Evolutionary conservation across 2,888 invertebrate species (phyloP), one percentile per base, ranked within the genome.

Genomic region (Pemphredon lugubris): DNA sequence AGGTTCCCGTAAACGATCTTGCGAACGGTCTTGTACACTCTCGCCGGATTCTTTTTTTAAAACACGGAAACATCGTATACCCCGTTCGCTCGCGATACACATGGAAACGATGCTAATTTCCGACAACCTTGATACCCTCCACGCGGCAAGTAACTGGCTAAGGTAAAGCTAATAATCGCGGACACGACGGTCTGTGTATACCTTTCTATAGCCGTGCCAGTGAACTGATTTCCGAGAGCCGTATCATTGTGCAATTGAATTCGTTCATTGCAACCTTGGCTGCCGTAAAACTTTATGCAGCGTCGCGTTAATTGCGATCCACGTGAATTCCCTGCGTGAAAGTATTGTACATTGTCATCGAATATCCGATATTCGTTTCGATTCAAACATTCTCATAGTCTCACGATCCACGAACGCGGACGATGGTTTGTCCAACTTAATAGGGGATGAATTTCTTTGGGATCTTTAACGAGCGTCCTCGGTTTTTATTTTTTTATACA

Each of bases 211-310:
- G n/a, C n/a, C 79, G 83, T 81, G 77, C 77, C 81, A 80, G 83
- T 79, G 84, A 81, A 85, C 84, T 78, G 82, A 83, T 84, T 84
- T 83, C 79, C 77, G 74, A 65, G 74, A 57, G 57, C 57, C 58
- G 57, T 57, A 54, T 72, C 67, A 84, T 86, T 86, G 82, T 80
- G 85, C 83, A 85, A 86, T 79, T 81, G 82, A 78, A 84, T 82
- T 83, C 73, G 80, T 77, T 61, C 48, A 76, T 60, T 54, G 67
- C 80, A 85, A 84, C 84, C 86, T 86, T 85, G 86, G 63, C 63
- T 69, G 55, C 63, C 45, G 63, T 57, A 32, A 34, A 67, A 53
- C 50, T 65, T 66, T 64, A 77, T 68, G n/a, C n/a, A n/a, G n/a
- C n/a, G n/a, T 68, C 69, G 68, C 77, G 74, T 81, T 80, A 78